phyloP scores from a whole-genome alignment of 2,888 invertebrate genomes.

The Antitype chi region DNA sequence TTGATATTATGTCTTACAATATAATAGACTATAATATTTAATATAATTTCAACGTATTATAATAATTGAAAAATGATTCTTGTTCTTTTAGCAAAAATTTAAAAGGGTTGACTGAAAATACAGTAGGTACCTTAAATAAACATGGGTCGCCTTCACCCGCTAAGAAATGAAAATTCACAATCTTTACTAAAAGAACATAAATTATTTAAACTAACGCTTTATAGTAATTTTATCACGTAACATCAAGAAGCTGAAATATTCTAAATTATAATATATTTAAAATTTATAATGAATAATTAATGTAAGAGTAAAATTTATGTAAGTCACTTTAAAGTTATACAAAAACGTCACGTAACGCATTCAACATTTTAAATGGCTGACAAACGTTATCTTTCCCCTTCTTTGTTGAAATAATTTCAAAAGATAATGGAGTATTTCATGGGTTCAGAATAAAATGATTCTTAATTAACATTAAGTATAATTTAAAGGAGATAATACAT shows the following conservation, averaged over 20 bases:
- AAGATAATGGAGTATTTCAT: conserved; percentile 22
- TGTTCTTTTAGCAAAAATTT: conserved; percentile 52
- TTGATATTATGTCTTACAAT: conserved; percentile 65
- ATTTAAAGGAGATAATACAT: too few relatives aligned
- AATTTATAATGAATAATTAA: conserved; percentile 65
- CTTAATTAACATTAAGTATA: too few relatives aligned
- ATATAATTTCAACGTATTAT: conserved; percentile 56
- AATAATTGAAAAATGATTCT: conserved; percentile 47
- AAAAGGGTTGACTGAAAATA: neutral
- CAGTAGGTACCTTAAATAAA: neutral
- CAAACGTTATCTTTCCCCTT: conserved; percentile 39
- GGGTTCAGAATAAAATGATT: conserved; percentile 30
- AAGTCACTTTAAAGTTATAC: conserved; percentile 62
- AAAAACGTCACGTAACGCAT: conserved; percentile 56
- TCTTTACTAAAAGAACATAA: conserved; percentile 54
- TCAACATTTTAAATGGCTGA: conserved; percentile 52
- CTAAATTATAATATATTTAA: conserved; percentile 84
- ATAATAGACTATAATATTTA: conserved; percentile 54
- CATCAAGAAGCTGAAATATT: conserved; percentile 82
- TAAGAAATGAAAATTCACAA: conserved; percentile 4
- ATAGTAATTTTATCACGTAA: conserved; percentile 81
- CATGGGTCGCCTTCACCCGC: neutral
- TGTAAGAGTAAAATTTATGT: conserved; percentile 61
- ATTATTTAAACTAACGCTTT: conserved; percentile 81
- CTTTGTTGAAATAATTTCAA: conserved; percentile 45